These are phyloP conservation scores for Notolabrus celidotus DNA, from an alignment of 2,797 vertebrate genomes.

Conservation along the genomic window DNA sequence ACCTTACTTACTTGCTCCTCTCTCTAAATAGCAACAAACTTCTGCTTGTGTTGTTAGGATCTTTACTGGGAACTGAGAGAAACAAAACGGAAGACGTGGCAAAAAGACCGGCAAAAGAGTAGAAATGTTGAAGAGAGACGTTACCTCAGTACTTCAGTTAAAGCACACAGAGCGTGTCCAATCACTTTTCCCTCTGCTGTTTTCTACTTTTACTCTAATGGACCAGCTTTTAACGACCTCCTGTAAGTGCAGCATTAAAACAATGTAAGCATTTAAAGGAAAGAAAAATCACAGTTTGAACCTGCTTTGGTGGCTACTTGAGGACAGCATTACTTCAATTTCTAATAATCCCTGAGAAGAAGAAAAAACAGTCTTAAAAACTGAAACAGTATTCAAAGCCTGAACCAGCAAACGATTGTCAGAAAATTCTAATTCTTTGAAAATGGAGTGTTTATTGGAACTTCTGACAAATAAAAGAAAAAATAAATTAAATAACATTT, in stretches of 20 bases:
- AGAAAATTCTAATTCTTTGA: no score
- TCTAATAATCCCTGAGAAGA: background rate
- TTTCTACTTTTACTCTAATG: conserved; percentile 43
- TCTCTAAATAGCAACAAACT: no score
- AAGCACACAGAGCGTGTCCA: conserved; percentile 13
- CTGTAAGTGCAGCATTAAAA: conserved; percentile 31
- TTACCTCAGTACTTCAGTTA: conserved; percentile 1
- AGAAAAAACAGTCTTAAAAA: background rate
- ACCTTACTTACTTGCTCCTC: background rate
- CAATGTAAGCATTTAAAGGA: conserved; percentile 12
- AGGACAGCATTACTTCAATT: conserved; percentile 6
- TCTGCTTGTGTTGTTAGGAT: no score
- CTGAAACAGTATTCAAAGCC: no score
- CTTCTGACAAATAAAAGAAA: no score
- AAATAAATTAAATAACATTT: no score
- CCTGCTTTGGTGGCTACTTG: background rate
- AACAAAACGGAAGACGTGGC: background rate
- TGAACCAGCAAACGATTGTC: no score
- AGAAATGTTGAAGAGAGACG: background rate
- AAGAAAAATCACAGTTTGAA: conserved; percentile 15
- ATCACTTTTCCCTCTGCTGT: conserved; percentile 17
- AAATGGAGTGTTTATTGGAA: no score
- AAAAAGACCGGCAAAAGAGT: background rate
- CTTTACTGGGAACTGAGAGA: background rate
- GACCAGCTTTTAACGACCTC: conserved; percentile 35